phyloP scores from a whole-genome alignment of 2,113 vertebrate species.

The Saiga tatarica region DNA sequence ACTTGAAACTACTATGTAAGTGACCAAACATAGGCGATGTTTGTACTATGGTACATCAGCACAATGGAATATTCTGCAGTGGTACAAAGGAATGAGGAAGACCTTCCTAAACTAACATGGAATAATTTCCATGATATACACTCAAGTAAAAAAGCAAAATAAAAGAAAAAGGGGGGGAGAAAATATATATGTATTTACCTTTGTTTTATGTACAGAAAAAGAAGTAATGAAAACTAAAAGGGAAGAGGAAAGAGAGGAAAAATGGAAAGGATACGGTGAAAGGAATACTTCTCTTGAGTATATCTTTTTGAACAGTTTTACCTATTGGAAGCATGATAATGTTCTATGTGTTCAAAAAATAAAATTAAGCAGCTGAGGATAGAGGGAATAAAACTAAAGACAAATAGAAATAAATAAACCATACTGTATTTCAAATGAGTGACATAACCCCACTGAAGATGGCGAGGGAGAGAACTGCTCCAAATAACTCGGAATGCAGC shows the following conservation, averaged over 20 bases:
- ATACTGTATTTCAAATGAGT: neutral
- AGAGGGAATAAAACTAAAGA: neutral
- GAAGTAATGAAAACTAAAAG: neutral
- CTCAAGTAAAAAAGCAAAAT: neutral
- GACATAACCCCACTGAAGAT: neutral
- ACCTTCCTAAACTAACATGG: neutral
- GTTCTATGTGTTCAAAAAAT: neutral
- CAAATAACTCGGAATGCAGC: neutral
- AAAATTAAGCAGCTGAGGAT: neutral
- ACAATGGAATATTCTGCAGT: neutral
- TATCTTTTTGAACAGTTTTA: neutral
- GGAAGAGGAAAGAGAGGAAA: neutral
- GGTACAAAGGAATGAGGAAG: neutral
- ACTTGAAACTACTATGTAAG: neutral
- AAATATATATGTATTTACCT: neutral
- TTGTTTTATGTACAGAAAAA: neutral
- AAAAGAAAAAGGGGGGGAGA: neutral
- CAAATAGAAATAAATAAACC: neutral
- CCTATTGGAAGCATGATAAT: neutral
- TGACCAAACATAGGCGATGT: neutral
- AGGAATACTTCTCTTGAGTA: neutral
- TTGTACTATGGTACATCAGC: neutral
- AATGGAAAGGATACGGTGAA: neutral
- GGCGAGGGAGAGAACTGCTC: neutral
- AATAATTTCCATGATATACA: neutral